phyloP scores from a whole-genome alignment of 2,888 invertebrate genomes.

The Drosophila prostipennis region DNA sequence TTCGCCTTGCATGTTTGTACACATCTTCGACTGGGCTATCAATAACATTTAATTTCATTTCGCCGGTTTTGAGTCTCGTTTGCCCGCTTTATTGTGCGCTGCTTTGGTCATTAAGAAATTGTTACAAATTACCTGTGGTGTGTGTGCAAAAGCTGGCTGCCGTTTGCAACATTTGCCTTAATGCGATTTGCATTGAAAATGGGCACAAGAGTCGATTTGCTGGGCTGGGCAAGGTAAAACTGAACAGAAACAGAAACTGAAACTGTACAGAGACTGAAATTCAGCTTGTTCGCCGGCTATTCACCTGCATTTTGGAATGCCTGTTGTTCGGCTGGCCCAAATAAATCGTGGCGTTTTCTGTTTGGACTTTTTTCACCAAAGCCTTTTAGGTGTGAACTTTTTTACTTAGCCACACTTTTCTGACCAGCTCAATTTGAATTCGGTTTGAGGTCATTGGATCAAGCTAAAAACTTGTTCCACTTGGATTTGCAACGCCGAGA shows the following conservation, averaged over 20 bases:
- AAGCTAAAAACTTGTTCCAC: slow-evolving; percentile 24
- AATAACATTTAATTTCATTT: slow-evolving; percentile 30
- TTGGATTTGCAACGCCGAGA: slow-evolving; percentile 6
- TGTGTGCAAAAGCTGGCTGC: slow-evolving; percentile 45
- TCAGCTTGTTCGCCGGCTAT: slow-evolving; percentile 26
- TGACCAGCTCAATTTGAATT: slow-evolving; percentile 36
- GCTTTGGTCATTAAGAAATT: slow-evolving; percentile 53
- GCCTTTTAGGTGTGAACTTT: slow-evolving; percentile 68
- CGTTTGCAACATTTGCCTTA: slow-evolving; percentile 66
- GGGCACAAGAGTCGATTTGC: slow-evolving; percentile 65
- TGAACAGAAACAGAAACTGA: slow-evolving; percentile 14
- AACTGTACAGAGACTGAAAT: slow-evolving; percentile 15
- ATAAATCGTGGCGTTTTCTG: slow-evolving; percentile 56
- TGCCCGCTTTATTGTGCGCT: slow-evolving; percentile 20
- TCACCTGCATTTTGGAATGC: slow-evolving; percentile 57
- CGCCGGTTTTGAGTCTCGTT: slow-evolving; percentile 8
- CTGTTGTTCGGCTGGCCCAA: slow-evolving; percentile 57
- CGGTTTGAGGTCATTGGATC: slow-evolving; percentile 44
- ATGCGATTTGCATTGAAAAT: slow-evolving; percentile 78
- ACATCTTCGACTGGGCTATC: background rate
- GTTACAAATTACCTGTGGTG: slow-evolving; percentile 62
- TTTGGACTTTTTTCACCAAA: slow-evolving; percentile 44
- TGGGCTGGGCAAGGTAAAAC: slow-evolving; percentile 47
- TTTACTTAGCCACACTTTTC: slow-evolving; percentile 24
- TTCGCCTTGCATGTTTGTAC: background rate